Base-by-base conservation (phyloP, 2,113 vertebrate species). In the Terrapene triunguis region DNA sequence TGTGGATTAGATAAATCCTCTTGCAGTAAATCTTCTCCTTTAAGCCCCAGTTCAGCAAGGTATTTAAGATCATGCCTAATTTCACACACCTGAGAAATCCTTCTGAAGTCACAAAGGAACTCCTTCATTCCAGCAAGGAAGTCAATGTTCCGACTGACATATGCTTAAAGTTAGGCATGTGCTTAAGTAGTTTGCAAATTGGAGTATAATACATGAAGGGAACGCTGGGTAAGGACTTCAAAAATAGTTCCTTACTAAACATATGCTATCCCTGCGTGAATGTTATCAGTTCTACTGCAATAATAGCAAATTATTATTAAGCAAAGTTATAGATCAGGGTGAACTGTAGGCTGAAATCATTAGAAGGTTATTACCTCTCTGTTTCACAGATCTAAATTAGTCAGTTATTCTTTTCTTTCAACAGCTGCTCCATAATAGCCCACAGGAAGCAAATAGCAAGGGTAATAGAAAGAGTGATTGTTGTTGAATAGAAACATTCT, bases 301-400 rank as follows among this genome's bases (percentile, higher is more conserved):
- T 85, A 57, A 19, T 86, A 59, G n/a, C 85, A 27, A n/a, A 88
- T 55, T 6, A 21, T 87, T 13, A 32, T 87, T 89, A 65, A 86
- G 13, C 44, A 93, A 81, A 44, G 29, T 59, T 95, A 69, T 90
- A 35, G 84, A 86, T 90, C 74, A 86, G 47, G 55, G 22, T 19
- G 57, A 96, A 87, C 50, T 95, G 54, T 12, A 93, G 17, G 74
- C 76, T 9, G 47, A 54, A 82, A 87, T 81, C 25, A 90, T 88
- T 59, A 82, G 47, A 78, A 55, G 21, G 19, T 76, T 95, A 82
- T 93, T 89, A 76, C n/a, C 27, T 59, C 94, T 90, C 55, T 44
- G 2, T 27, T 79, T 89, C 53, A 62, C 42, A 65, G 55, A 50
- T 95, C 32, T 29, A 93, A 82, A 54, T 82, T 88, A 5, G 51